Percentiles rank a stretch among this genome's conserved stretches.
Conservation (phyloP, 2,888 invertebrate genomes). For the Drosophila lutescens region DNA sequence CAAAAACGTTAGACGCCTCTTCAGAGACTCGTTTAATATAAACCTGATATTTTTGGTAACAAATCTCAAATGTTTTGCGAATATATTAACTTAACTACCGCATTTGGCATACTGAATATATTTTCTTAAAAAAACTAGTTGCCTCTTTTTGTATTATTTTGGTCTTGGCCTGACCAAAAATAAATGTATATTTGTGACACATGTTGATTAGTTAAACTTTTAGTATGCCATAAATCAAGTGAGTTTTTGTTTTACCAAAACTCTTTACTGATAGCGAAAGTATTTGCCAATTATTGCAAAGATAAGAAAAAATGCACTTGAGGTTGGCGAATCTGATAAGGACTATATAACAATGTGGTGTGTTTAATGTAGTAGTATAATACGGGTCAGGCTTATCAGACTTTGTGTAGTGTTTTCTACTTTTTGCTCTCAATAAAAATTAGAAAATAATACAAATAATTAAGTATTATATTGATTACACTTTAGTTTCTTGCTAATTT, state of each 20-base stretch:
- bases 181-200: slow-evolving; percentile 33
- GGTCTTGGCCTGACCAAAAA: slow-evolving; percentile 42
- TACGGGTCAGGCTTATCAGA: neutral
- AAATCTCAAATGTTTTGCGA: slow-evolving; percentile 7
- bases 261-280: slow-evolving; percentile 6
- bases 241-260: slow-evolving; percentile 8
- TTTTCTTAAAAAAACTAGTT: slow-evolving; percentile 51
- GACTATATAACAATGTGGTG: neutral
- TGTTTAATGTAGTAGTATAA: neutral
- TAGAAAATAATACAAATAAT: too few species aligned
- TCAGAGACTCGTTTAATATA: slow-evolving; percentile 10
- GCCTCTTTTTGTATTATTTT: slow-evolving; percentile 25
- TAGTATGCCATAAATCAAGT: slow-evolving; percentile 36
- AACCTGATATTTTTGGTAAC: slow-evolving; percentile 33
- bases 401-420: neutral
- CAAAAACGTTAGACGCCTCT: slow-evolving; percentile 19
- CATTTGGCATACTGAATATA: slow-evolving; percentile 24
- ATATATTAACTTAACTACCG: slow-evolving; percentile 35
- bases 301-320: slow-evolving; percentile 36
- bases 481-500: too few species aligned
- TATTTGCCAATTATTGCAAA: slow-evolving; percentile 10
- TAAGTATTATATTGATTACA: too few species aligned
- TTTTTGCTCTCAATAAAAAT: too few species aligned
- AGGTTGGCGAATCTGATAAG: slow-evolving; percentile 15
- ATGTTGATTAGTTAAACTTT: slow-evolving; percentile 42